These are phyloP conservation scores for Knipowitschia caucasica DNA, from an alignment of 2,797 vertebrate genomes.

Conservation along the genomic window DNA sequence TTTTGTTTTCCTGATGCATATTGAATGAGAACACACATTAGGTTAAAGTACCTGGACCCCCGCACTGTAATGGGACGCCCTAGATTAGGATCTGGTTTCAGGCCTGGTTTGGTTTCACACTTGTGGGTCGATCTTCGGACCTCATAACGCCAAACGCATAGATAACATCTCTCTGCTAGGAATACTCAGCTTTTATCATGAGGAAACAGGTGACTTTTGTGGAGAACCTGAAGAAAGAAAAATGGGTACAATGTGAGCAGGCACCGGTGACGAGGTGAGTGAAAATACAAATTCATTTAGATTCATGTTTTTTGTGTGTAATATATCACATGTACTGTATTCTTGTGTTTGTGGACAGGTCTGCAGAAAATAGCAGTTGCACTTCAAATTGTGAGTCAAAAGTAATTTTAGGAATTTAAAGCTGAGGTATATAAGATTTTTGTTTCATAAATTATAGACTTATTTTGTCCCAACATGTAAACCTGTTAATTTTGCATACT, in stretches of 20 bases:
- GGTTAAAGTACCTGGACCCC: slow-evolving; percentile 44
- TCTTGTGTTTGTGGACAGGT: slow-evolving; percentile 18
- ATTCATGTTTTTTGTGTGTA: background rate
- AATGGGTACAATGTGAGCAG: slow-evolving; percentile 25
- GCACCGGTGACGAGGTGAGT: slow-evolving; percentile 41
- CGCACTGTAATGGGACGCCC: slow-evolving; percentile 49
- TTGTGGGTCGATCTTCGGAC: slow-evolving; percentile 5
- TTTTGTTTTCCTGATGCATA: slow-evolving; percentile 41
- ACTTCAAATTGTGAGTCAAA: slow-evolving; percentile 36
- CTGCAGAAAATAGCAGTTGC: slow-evolving; percentile 21
- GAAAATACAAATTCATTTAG: background rate
- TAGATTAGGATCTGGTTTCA: slow-evolving; percentile 36
- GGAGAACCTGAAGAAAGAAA: slow-evolving; percentile 46
- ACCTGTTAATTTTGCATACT: too few species aligned
- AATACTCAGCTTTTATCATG: slow-evolving; percentile 28
- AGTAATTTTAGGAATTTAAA: background rate
- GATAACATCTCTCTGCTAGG: background rate
- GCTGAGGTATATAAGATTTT: background rate
- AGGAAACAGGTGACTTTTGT: slow-evolving; percentile 59
- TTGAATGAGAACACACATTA: slow-evolving; percentile 39
- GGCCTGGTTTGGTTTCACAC: slow-evolving; percentile 39
- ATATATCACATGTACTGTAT: background rate
- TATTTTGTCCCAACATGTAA: too few species aligned
- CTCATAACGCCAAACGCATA: slow-evolving; percentile 14
- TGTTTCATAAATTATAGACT: too few species aligned